Percentiles rank a stretch among this genome's conserved stretches.
phyloP scores from a whole-genome alignment of 2,797 vertebrate species.

The Acanthurus tractus region DNA sequence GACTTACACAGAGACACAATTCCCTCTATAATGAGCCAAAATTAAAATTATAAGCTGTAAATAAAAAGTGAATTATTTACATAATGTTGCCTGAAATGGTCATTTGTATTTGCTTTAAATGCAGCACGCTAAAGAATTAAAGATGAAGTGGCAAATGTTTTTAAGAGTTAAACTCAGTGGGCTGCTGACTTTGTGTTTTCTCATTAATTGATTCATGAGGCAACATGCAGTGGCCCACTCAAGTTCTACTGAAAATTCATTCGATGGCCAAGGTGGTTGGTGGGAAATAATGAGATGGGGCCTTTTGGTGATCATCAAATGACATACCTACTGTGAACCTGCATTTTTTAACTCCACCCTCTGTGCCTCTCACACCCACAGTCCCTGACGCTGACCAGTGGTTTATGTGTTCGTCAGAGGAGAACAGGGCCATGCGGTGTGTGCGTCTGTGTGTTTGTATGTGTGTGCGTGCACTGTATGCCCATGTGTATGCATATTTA shows the following conservation, averaged over 20 bases:
- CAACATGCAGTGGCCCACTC: conserved; percentile 48
- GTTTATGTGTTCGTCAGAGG: conserved; percentile 34
- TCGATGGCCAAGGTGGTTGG: conserved; percentile 26
- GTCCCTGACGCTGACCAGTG: conserved; percentile 31
- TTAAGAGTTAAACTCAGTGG: conserved; percentile 44
- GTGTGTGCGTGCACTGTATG: background rate
- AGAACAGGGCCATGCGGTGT: conserved; percentile 9
- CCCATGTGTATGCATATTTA: conserved; percentile 3
- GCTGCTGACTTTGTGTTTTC: conserved; percentile 54
- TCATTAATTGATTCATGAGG: conserved; percentile 75
- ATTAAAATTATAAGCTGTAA: no score
- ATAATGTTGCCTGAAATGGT: conserved; percentile 47
- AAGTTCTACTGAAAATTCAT: conserved; percentile 47
- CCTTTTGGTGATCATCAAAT: conserved; percentile 39
- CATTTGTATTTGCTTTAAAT: conserved; percentile 73
- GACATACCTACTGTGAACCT: conserved; percentile 17
- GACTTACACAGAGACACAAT: no score
- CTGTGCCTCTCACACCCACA: background rate
- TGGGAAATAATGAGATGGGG: conserved; percentile 40
- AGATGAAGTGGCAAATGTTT: conserved; percentile 54
- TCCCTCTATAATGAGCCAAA: no score
- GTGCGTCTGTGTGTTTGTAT: background rate
- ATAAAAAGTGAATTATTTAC: no score
- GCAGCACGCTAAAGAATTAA: conserved; percentile 65
- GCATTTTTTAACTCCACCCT: conserved; percentile 7